Conservation (phyloP, 2,888 invertebrate genomes). For the Alloscopus bannaensis region DNA sequence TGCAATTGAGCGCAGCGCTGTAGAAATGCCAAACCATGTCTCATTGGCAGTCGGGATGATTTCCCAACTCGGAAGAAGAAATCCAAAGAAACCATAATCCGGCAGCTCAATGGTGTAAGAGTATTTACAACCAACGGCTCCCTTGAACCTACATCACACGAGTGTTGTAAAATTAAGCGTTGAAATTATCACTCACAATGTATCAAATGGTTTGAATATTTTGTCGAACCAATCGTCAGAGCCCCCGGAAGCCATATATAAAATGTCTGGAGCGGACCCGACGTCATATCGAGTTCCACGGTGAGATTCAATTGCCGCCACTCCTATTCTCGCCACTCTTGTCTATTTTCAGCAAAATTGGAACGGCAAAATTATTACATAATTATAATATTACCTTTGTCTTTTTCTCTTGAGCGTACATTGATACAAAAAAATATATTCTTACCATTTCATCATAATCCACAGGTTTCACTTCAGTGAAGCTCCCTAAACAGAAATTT, state of each 20-base stretch:
- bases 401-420: no score
- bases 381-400: no score
- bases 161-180: neutral
- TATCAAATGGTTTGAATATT: no score
- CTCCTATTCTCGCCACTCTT: constrained; percentile 73
- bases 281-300: constrained; percentile 74
- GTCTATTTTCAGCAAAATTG: no score
- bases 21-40: constrained; percentile 61
- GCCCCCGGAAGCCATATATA: constrained; percentile 73
- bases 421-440: no score
- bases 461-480: constrained; percentile 75
- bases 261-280: constrained; percentile 73
- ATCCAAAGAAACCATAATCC: constrained; percentile 62
- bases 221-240: constrained; percentile 72
- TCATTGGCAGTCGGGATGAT: constrained; percentile 57
- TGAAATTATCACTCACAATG: neutral
- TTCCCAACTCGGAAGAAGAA: constrained; percentile 57
- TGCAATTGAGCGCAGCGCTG: constrained; percentile 45
- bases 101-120: constrained; percentile 62
- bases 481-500: constrained; percentile 77
- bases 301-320: constrained; percentile 73
- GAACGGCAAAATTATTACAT: no score
- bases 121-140: constrained; percentile 52
- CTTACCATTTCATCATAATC: constrained; percentile 74
- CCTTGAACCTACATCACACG: constrained; percentile 63